These are phyloP conservation scores for Fundulus diaphanus DNA, from an alignment of 2,797 vertebrate species.

Conservation along the genomic window DNA sequence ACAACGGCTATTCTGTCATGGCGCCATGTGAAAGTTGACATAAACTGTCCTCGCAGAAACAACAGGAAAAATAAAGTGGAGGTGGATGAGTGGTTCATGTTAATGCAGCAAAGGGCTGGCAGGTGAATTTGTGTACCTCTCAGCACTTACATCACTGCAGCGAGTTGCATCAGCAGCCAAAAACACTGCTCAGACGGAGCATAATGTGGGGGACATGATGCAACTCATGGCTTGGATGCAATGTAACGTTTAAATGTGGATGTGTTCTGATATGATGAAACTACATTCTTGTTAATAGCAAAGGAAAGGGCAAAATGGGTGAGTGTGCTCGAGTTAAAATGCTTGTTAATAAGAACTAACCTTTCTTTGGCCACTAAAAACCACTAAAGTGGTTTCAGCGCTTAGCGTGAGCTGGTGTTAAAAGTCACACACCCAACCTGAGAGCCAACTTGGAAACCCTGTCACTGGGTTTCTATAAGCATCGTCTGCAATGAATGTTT, in stretches of 20 bases:
- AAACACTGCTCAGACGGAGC: background rate
- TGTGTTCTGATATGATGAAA: background rate
- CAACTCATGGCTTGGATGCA: background rate
- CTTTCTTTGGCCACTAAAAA: background rate
- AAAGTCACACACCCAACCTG: background rate
- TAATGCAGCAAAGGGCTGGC: conserved; percentile 6
- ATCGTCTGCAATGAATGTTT: background rate
- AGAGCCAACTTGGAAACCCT: background rate
- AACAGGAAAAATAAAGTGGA: conserved; percentile 24
- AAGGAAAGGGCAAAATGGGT: too few relatives aligned
- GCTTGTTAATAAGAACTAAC: too few relatives aligned
- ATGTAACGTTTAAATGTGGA: background rate
- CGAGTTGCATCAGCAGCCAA: conserved; percentile 3
- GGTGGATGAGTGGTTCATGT: conserved; percentile 9
- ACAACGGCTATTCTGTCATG: background rate
- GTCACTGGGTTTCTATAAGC: background rate
- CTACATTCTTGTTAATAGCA: too few relatives aligned
- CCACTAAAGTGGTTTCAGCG: background rate
- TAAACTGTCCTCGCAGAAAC: background rate
- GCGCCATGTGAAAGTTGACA: background rate
- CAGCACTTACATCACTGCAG: background rate
- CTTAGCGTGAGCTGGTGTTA: background rate
- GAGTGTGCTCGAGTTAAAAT: too few relatives aligned
- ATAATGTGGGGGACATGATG: background rate
- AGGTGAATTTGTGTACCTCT: conserved; percentile 11